Base-by-base conservation (phyloP, 2,797 vertebrate genomes). In the Staurois parvus region DNA sequence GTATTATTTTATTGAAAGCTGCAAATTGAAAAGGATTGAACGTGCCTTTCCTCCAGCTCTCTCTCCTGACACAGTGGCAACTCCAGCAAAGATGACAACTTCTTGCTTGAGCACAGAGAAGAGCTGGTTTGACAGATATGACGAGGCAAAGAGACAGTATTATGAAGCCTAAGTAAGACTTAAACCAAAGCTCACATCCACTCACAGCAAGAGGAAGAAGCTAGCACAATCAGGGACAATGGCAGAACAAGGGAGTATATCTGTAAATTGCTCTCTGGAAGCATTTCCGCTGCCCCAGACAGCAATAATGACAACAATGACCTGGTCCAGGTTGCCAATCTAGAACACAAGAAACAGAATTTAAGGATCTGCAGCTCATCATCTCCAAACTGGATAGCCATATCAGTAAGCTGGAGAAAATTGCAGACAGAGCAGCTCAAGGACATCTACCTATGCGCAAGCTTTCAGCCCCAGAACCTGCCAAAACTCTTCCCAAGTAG, bases 101-200 rank as follows among this genome's bases (percentile, higher is more conserved):
- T 93, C 96, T 90, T 96, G 95, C 91, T 93, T 98, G 0, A 72
- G 92, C 84, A 89, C 97, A 0, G 98, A 99, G 89, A 98, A 96
- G 90, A 91, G 99, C 94, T 99, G 98, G 98, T 97, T 98, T 0
- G 98, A 99, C 73, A 99, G 99, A 68, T 99, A 97, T 0, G 98
- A 99, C 0, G 97, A 99, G 0, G 98, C 98, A 0, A 98, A 99
- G 90, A 93, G 89, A 67, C 90, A 88, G 64, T 98, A 96, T 94
- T 98, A 98, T 0, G 97, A 98, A 90, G 95, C 76, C 89, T 90
- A 84, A 98, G 96, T 0, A 96, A 95, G 52, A 15, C 70, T 4
- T 29, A 26, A 13, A 9, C 66, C 11, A 32, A 70, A 29, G 7
- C 32, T 11, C 45, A 52, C 3, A 66, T 40, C 74, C 64, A 62